Conservation (phyloP, 2,888 invertebrate species). For the Parnassius mnemosyne region DNA sequence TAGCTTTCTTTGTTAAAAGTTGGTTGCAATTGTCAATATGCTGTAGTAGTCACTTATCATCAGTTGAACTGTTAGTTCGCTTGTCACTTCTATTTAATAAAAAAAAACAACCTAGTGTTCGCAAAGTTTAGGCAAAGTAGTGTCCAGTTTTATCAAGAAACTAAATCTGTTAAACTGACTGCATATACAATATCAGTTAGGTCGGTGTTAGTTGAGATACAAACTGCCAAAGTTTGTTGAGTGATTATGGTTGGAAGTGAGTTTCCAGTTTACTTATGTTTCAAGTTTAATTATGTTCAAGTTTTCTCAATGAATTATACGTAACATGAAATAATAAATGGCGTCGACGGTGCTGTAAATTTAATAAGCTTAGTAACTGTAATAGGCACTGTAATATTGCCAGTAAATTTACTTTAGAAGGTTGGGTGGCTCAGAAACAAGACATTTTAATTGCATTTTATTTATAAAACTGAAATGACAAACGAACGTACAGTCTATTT, state of each 20-base stretch:
- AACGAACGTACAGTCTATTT: no score
- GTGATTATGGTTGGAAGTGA: slow-evolving; percentile 14
- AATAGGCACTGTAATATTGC: no score
- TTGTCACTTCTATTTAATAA: no score
- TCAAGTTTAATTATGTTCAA: slow-evolving; percentile 18
- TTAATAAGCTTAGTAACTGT: neutral
- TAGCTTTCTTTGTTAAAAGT: no score
- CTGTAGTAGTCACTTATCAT: no score
- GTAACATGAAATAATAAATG: slow-evolving; percentile 3
- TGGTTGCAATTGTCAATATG: no score
- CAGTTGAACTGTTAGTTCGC: no score
- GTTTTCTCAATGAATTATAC: neutral
- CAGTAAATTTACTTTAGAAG: no score
- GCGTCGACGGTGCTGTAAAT: neutral
- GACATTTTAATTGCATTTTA: no score
- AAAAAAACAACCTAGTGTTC: no score
- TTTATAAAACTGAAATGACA: no score
- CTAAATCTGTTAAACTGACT: neutral
- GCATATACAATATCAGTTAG: neutral
- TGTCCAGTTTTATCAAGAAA: neutral
- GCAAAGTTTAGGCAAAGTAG: neutral
- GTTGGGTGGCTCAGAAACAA: no score
- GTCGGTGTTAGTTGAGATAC: neutral
- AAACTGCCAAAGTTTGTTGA: slow-evolving; percentile 6
- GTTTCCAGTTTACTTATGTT: slow-evolving; percentile 16